A percentile compares a stretch with the other conserved stretches of the same genome.
phyloP scores from a whole-genome alignment of 2,797 vertebrate species.

The Pogonophryne albipinna region DNA sequence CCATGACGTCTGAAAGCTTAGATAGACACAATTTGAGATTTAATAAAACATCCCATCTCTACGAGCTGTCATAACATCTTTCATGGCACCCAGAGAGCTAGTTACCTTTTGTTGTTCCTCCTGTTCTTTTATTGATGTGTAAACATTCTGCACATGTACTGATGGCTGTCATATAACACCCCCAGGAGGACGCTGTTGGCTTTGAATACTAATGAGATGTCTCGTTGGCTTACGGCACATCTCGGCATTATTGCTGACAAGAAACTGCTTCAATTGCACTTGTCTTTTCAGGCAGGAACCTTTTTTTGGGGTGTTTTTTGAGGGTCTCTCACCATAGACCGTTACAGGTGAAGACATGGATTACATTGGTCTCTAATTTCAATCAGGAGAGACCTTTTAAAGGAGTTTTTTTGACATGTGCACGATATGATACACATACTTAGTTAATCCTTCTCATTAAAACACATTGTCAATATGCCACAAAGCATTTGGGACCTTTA shows the following conservation, averaged over 20 bases:
- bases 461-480: too few relatives aligned
- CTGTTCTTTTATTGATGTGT: not conserved
- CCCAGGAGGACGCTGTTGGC: conserved; percentile 2
- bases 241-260: not conserved
- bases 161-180: not conserved
- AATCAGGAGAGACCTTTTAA: too few relatives aligned
- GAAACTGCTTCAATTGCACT: not conserved
- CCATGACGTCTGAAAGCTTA: conserved; percentile 2
- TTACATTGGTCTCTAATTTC: too few relatives aligned
- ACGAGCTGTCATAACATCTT: conserved; percentile 10
- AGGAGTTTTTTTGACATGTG: not conserved
- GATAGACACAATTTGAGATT: conserved; percentile 2
- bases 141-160: not conserved
- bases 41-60: conserved; percentile 11
- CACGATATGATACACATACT: too few relatives aligned
- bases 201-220: conserved; percentile 18
- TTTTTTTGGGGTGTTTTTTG: not conserved
- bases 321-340: not conserved
- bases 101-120: conserved; percentile 10
- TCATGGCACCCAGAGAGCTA: conserved; percentile 6
- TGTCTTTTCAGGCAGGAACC: not conserved
- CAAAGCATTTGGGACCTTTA: too few relatives aligned
- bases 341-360: not conserved
- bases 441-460: too few relatives aligned
- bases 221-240: not conserved